Evolutionary conservation across 2,888 invertebrate species (phyloP).

Genomic region (Microctonus hyperodae): DNA sequence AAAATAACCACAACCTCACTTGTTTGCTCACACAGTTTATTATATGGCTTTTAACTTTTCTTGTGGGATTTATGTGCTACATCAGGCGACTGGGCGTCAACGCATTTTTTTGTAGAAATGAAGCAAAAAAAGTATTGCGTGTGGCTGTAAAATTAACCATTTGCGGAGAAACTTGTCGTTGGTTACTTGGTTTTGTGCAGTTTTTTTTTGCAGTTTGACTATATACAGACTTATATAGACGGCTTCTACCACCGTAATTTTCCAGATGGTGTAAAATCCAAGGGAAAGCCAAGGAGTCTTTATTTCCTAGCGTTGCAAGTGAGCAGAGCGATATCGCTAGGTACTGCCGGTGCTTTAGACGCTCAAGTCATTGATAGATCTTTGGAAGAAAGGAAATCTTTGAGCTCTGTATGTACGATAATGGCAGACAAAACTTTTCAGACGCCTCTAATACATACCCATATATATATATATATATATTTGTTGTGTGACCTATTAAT

Average conservation of each 20-base stretch:
- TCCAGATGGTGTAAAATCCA: background rate
- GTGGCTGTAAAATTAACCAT: constrained; percentile 27
- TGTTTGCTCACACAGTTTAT: constrained; percentile 34
- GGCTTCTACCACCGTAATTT: background rate
- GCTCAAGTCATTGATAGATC: constrained; percentile 6
- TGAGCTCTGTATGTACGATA: background rate
- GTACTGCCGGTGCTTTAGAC: background rate
- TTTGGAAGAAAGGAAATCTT: constrained; percentile 9
- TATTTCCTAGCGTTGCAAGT: background rate
- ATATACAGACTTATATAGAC: no score
- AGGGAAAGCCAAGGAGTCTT: background rate
- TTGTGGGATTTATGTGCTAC: constrained; percentile 32
- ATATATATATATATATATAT: background rate
- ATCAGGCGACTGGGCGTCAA: constrained; percentile 6
- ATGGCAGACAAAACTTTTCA: constrained; percentile 41
- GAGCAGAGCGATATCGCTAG: constrained; percentile 8
- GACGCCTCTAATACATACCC: no score
- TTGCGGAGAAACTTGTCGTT: background rate
- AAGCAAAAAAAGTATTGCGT: background rate
- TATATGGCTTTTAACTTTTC: constrained; percentile 34
- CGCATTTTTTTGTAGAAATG: background rate
- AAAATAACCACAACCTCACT: constrained; percentile 52
- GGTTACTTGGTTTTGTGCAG: background rate
- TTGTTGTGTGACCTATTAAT: constrained; percentile 41
- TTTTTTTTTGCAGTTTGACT: background rate